Conservation (phyloP, 2,113 vertebrate genomes). For the Merops nubicus region DNA sequence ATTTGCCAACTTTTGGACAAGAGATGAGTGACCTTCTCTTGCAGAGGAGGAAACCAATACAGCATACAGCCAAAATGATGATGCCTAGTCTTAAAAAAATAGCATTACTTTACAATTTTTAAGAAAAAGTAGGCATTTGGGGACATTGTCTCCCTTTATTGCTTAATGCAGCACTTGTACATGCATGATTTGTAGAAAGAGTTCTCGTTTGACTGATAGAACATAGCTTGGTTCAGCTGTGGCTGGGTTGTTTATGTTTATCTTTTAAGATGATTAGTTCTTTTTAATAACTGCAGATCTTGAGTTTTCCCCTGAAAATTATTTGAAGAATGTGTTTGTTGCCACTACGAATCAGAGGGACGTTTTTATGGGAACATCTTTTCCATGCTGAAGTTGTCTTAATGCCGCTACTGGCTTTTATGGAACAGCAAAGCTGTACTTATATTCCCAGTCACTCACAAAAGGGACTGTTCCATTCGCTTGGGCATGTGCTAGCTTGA, state of each 20-base stretch:
- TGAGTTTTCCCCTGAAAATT: not conserved
- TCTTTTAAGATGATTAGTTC: not conserved
- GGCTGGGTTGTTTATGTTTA: not conserved
- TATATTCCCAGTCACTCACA: not conserved
- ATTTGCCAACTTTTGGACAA: not conserved
- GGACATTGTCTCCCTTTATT: not conserved
- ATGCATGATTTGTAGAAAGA: not conserved
- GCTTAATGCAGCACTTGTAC: not conserved
- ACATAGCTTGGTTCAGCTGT: not conserved
- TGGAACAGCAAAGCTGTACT: not conserved
- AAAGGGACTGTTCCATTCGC: not conserved
- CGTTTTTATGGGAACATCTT: not conserved
- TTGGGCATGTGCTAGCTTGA: constrained; percentile 21
- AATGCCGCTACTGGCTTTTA: not conserved
- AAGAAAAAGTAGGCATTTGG: not conserved
- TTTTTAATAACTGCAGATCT: not conserved
- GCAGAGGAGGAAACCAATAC: not conserved
- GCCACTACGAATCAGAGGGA: not conserved
- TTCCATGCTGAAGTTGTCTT: not conserved
- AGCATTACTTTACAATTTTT: fast-evolving
- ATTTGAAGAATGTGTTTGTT: constrained; percentile 19
- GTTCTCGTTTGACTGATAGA: not conserved
- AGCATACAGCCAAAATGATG: not conserved
- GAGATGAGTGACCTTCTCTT: not conserved
- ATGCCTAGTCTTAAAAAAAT: not conserved